A percentile compares a stretch with the other conserved stretches of the same genome.
These are phyloP conservation scores for Turritopsis rubra DNA, from an alignment of 30 jellyfish, hydroid and myxozoan species.

Conservation along the genomic window DNA sequence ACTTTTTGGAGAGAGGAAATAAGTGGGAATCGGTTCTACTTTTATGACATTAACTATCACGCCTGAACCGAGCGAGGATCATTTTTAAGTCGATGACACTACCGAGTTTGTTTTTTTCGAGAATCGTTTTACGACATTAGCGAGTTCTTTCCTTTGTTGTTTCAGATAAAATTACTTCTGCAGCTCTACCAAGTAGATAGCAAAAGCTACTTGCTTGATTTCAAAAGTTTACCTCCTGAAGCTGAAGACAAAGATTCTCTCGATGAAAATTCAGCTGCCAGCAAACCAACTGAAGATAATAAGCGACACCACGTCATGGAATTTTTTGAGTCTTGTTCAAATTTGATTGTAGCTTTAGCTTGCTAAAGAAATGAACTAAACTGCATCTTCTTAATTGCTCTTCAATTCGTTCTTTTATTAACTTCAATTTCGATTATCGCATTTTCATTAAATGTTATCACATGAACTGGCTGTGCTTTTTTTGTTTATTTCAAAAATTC, in stretches of 20 bases:
- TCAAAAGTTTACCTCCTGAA: constrained; percentile 83
- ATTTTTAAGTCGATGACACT: no score
- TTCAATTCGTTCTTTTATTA: not conserved
- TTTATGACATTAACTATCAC: no score
- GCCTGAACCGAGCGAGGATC: no score
- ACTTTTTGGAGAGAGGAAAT: no score
- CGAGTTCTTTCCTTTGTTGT: not conserved
- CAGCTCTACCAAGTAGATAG: constrained; percentile 82
- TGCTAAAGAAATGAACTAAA: constrained; percentile 44
- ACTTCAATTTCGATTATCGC: no score
- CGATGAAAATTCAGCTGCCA: constrained; percentile 41
- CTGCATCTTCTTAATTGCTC: not conserved
- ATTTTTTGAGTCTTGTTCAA: constrained; percentile 75
- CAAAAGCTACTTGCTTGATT: constrained; percentile 69
- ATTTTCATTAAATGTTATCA: no score
- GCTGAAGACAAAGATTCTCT: constrained; percentile 46
- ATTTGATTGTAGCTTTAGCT: constrained; percentile 79
- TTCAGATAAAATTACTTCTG: constrained; percentile 50
- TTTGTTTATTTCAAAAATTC: not conserved
- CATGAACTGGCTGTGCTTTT: not conserved
- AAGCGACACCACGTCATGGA: constrained; percentile 82
- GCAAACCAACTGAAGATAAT: constrained; percentile 33
- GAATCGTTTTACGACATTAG: no score
- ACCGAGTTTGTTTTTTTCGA: no score
- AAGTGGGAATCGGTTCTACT: no score